Evolutionary conservation across 2,797 vertebrate species (phyloP).

Genomic region (Rhyacichthys aspro): DNA sequence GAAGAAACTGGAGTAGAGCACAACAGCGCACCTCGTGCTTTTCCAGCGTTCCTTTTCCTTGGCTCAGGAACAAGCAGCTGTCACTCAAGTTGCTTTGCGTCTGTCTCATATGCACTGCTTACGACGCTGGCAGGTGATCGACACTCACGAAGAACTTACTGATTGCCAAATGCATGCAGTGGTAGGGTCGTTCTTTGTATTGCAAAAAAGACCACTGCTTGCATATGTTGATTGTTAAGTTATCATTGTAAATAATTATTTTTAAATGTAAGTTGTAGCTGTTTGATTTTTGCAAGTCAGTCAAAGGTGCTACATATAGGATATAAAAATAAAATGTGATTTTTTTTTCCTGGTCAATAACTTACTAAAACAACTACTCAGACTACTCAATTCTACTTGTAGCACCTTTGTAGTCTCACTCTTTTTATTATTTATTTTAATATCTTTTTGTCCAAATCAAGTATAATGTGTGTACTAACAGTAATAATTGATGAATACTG

Average conservation of each 20-base stretch:
- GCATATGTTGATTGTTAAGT: constrained; percentile 44
- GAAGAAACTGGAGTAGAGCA: constrained; percentile 89
- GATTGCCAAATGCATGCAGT: constrained; percentile 52
- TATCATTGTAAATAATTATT: constrained; percentile 52
- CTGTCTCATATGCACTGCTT: constrained; percentile 26
- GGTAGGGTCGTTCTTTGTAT: constrained; percentile 46
- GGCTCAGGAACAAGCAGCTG: constrained; percentile 68
- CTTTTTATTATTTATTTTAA: constrained; percentile 40
- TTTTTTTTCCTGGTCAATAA: constrained; percentile 5
- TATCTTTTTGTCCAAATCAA: constrained; percentile 17
- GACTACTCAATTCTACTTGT: no score
- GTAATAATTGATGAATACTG: constrained; percentile 13
- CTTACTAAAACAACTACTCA: background rate
- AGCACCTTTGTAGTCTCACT: constrained; percentile 44
- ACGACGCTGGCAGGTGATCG: constrained; percentile 11
- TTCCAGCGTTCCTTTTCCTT: constrained; percentile 30
- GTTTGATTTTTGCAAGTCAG: constrained; percentile 10
- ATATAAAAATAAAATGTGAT: constrained; percentile 23
- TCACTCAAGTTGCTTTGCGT: constrained; percentile 44
- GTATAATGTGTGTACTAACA: constrained; percentile 22
- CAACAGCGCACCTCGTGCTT: constrained; percentile 49
- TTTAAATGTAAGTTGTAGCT: constrained; percentile 32
- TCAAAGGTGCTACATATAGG: constrained; percentile 56
- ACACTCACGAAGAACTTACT: constrained; percentile 29
- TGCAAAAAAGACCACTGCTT: constrained; percentile 46